Base-by-base conservation (phyloP, 2,888 invertebrate species). In the Omphaloscelis lunosa region DNA sequence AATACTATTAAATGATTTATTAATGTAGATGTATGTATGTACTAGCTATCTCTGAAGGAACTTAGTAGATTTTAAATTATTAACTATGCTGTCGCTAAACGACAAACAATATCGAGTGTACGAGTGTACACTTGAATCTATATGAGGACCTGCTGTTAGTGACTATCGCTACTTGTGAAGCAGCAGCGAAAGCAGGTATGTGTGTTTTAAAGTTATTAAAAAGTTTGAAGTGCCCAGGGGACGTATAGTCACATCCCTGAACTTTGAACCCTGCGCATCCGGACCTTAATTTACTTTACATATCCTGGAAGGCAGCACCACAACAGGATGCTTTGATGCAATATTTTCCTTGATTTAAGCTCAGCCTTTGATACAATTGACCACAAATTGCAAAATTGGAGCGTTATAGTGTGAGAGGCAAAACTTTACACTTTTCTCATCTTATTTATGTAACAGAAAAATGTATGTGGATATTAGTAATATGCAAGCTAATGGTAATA, bases 41-140 rank as follows among this genome's bases (percentile, higher is more conserved):
- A 41, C 8, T 7, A 29, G 12, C 7, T 15, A 61, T 62, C 20
- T n/a, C 15, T 53, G 34, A 62, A 23, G 15, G 34, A 41, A 34
- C 15, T 45, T 23, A 27, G 9, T 72, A 39, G 20, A 29, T 71
- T 71, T 41, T 45, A 45, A 48, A 27, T 48, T 27, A 45, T 58
- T 12, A 59, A 27, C 29, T 20, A 51, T 67, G 51, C 20, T 67
- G n/a, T 51, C 29, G 51, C 51, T 41, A 41, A 51, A 76, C 41
- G 6, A 45, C n/a, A 67, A 76, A 76, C 29, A 34, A 29, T 17
- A 17, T 65, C 23, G 23, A 73, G 58, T 41, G 39, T 48, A 59
- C 41, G 39, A 77, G 59, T 77, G 41, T 29, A 12, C n/a, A 61
- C 51, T 53, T 34, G 53, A 69, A 23, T 77, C 51, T 77, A 77